Conservation (phyloP, 2,113 vertebrate genomes). For the Crocuta crocuta region DNA sequence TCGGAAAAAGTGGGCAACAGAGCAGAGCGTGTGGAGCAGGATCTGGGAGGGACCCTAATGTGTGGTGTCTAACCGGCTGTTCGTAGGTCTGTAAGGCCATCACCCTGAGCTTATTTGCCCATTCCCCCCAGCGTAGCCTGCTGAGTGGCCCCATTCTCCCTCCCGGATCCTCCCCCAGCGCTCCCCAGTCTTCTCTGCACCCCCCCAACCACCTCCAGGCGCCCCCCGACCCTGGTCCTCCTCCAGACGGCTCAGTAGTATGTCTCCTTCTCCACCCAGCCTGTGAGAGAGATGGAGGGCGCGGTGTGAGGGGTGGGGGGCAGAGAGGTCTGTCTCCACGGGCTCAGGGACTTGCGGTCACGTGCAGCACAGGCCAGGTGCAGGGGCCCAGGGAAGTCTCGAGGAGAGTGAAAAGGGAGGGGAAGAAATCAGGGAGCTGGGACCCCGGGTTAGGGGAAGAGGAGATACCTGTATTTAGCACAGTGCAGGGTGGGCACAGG, state of each 20-base stretch:
- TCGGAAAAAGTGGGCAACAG: not conserved
- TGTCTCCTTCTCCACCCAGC: slow-evolving; percentile 85
- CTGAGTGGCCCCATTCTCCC: not conserved
- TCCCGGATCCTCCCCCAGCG: not conserved
- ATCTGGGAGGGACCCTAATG: not conserved
- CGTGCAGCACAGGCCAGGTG: not conserved
- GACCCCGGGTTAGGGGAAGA: not conserved
- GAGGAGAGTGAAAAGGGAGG: not conserved
- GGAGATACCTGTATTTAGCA: not conserved
- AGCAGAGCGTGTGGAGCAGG: not conserved
- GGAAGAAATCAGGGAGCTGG: no score
- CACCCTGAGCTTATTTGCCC: not conserved
- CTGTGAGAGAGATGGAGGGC: slow-evolving; percentile 70
- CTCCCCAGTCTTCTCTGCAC: not conserved
- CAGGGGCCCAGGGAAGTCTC: not conserved
- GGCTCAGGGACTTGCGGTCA: not conserved
- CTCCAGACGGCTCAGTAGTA: slow-evolving; percentile 77
- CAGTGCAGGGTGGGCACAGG: not conserved
- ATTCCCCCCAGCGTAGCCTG: not conserved
- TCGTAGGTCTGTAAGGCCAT: not conserved
- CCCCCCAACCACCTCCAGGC: not conserved
- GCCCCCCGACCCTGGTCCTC: slow-evolving; percentile 27
- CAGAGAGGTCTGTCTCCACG: not conserved
- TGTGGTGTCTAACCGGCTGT: not conserved
- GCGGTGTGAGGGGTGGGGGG: not conserved